Evolutionary conservation across 1,140 invertebrate genomes (phyloP).

Genomic region (Drosophila nikananu): DNA sequence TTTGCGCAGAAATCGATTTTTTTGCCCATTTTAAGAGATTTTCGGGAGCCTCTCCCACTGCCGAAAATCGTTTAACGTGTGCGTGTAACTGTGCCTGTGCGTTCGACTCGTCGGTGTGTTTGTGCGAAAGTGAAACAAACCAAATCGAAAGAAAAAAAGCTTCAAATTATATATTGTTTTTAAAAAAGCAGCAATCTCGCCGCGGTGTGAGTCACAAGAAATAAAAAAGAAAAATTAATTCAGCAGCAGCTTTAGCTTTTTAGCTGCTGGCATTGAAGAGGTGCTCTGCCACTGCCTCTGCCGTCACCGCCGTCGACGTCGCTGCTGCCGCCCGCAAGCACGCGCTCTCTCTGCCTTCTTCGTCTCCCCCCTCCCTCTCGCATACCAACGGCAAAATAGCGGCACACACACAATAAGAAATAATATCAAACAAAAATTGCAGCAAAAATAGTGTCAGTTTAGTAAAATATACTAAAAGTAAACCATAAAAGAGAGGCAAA

Average conservation of each 20-base stretch:
- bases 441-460: constrained; percentile 29
- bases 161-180: constrained; percentile 43
- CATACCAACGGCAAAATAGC: constrained; percentile 21
- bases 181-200: constrained; percentile 4
- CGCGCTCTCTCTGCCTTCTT: constrained; percentile 23
- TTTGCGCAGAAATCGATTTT: constrained; percentile 84
- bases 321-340: constrained; percentile 39
- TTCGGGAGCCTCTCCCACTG: constrained; percentile 47
- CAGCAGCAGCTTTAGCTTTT: constrained; percentile 58
- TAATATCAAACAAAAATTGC: constrained; percentile 67
- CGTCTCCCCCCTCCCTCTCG: constrained; percentile 5
- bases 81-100: constrained; percentile 34
- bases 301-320: constrained; percentile 19
- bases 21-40: constrained; percentile 77
- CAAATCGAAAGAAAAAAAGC: constrained; percentile 44
- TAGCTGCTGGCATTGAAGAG: constrained; percentile 68
- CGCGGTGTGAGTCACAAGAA: constrained; percentile 33
- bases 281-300: constrained; percentile 41
- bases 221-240: constrained; percentile 31
- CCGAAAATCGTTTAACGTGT: constrained; percentile 44
- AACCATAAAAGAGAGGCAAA: constrained; percentile 37
- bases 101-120: constrained; percentile 18
- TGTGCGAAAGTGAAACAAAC: constrained; percentile 56
- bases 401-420: constrained; percentile 33
- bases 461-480: constrained; percentile 27